Percentiles rank a stretch among this genome's conserved stretches.
Conservation (phyloP, 2,113 vertebrate species). For the Phoxinus phoxinus region DNA sequence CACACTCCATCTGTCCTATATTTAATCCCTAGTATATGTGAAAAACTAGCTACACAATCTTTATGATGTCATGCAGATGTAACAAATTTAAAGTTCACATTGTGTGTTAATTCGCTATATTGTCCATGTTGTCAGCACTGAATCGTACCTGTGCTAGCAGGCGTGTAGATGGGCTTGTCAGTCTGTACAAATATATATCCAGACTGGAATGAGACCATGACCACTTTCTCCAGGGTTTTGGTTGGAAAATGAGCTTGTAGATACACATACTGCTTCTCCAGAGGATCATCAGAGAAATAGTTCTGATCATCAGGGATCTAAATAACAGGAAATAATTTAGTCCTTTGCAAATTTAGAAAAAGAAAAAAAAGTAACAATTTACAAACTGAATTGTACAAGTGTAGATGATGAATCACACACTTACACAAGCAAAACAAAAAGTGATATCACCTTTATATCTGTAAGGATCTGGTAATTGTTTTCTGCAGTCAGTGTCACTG, state of each 20-base stretch:
- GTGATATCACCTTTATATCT: constrained; percentile 47
- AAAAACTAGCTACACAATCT: not conserved
- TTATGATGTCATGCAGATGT: not conserved
- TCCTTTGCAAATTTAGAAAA: not conserved
- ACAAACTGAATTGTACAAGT: not conserved
- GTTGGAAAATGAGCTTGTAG: not conserved
- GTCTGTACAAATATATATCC: too few relatives aligned
- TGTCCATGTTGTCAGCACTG: too few relatives aligned
- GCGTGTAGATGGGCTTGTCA: constrained; percentile 12
- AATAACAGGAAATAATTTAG: not conserved
- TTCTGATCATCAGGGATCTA: constrained; percentile 48
- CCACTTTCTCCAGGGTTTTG: too few relatives aligned
- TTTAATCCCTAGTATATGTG: not conserved
- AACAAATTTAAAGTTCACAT: not conserved
- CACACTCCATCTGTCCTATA: not conserved
- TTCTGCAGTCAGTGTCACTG: constrained; percentile 50
- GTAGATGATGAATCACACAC: not conserved
- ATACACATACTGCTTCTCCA: constrained; percentile 52
- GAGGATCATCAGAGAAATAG: constrained; percentile 7
- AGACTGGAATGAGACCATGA: too few relatives aligned
- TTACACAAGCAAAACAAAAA: not conserved
- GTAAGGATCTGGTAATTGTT: constrained; percentile 61
- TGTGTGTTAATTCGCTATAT: not conserved
- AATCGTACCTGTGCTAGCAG: constrained; percentile 37
- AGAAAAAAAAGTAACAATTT: not conserved